Evolutionary conservation across 2,888 invertebrate species (phyloP), one percentile per base, ranked within the genome.

Genomic region (Pristionchus arcanus): DNA sequence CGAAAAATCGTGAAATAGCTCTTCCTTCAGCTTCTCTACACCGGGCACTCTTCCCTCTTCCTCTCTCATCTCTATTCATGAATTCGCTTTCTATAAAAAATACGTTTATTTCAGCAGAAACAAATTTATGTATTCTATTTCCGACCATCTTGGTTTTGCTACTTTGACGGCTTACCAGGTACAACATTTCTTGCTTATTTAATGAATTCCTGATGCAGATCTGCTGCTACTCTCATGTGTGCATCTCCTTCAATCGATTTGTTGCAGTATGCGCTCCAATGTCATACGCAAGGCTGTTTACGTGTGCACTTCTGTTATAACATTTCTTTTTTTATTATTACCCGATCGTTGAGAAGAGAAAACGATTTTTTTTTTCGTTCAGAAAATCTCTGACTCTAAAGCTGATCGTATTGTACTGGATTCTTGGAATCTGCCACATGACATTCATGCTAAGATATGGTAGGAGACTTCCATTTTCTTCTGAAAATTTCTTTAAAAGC

Each of bases 141-240:
- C 77, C 42, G 37, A 77, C 25, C 37, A 25, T 21, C 19, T 77
- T 21, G 77, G 77, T 3, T 37, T 77, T 3, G 25, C 31, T 9
- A 77, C 21, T 25, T 25, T 77, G 13, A 42, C 77, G 9, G 77
- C 77, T 5, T 77, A 77, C 19, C 37, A 77, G 25, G 77, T 77
- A 7, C 4, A 34, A 31, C 71, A 5, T 15, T 49, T 3, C 13
- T 49, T 13, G 13, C 42, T 49, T 7, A 49, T 13, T 49, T 1
- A 49, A 49, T 49, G 3, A 63, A 13, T 63, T 19, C 9, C 63
- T 63, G 2, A n/a, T 81, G 25, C 81, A 81, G 81, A 81, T 81
- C 19, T 81, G 81, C 28, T 81, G 81, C 28, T 53, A 28, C 49
- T 81, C 81, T 19, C 81, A 81, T 28, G 49, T 81, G n/a, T 53